phyloP scores from a whole-genome alignment of 1,140 invertebrate genomes.

The Oedothorax gibbosus region DNA sequence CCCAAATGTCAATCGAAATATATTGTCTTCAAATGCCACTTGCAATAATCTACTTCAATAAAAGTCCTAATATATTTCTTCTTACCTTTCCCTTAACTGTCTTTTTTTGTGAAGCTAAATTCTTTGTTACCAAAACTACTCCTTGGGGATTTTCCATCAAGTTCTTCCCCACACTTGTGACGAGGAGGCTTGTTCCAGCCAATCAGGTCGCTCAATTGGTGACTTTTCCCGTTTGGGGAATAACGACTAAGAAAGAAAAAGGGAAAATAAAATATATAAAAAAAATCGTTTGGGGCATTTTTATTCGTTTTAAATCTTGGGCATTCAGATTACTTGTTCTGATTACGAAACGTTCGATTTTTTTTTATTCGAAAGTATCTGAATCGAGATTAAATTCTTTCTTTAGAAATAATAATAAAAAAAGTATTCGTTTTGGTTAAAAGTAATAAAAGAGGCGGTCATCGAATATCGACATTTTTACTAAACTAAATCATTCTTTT shows the following conservation, averaged over 20 bases:
- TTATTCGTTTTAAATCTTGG: slow-evolving; percentile 4
- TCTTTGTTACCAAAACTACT: neutral
- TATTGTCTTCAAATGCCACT: no score
- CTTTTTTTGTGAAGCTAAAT: slow-evolving; percentile 1
- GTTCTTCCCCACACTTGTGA: slow-evolving; percentile 14
- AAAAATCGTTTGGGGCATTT: neutral
- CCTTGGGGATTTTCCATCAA: slow-evolving; percentile 42
- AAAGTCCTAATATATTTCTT: neutral
- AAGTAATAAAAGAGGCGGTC: no score
- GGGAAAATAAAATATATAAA: neutral
- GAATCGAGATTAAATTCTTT: no score
- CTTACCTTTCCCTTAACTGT: neutral
- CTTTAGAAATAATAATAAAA: no score
- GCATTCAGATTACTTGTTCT: neutral
- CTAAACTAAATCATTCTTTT: no score
- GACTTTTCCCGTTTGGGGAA: slow-evolving; percentile 41
- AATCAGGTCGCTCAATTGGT: slow-evolving; percentile 44
- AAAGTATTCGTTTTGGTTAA: no score
- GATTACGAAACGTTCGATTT: no score
- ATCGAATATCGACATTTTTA: no score
- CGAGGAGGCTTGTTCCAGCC: slow-evolving; percentile 34
- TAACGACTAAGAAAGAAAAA: neutral
- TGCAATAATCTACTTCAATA: no score
- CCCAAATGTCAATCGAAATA: no score
- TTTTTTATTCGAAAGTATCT: no score